Evolutionary conservation across 2,113 vertebrate genomes (phyloP).

Genomic region (Tinamus guttatus): DNA sequence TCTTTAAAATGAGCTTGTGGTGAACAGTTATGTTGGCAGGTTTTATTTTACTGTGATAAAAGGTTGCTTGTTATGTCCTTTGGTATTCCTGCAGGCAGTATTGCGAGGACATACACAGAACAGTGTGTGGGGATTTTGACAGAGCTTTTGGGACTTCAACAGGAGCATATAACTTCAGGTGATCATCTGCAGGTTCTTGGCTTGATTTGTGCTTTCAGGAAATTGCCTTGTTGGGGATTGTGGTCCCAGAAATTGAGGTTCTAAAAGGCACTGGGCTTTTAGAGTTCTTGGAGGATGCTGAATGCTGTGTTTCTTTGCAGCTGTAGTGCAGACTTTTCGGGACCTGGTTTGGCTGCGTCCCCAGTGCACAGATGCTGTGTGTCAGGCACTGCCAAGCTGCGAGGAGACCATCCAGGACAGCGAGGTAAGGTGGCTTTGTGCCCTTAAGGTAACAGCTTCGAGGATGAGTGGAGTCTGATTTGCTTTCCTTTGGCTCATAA

Average conservation of each 20-base stretch:
- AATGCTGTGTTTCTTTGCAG: constrained; percentile 65
- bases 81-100: constrained; percentile 79
- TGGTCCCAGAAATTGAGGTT: background rate
- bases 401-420: constrained; percentile 89
- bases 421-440: constrained; percentile 79
- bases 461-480: background rate
- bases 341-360: constrained; percentile 96
- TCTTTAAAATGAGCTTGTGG: background rate
- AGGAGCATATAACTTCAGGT: constrained; percentile 96
- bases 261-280: background rate
- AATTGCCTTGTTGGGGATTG: background rate
- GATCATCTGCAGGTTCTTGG: background rate
- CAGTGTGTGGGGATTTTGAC: constrained; percentile 90
- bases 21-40: background rate
- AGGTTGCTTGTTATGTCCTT: background rate
- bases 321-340: constrained; percentile 90
- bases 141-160: constrained; percentile 88
- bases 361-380: constrained; percentile 87
- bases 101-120: constrained; percentile 92
- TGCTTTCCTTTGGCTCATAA: background rate
- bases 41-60: background rate
- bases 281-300: background rate
- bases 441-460: background rate
- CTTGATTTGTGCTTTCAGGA: background rate
- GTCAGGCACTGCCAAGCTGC: constrained; percentile 85